Percentiles rank a stretch among this genome's conserved stretches.
Evolutionary conservation across 1,140 invertebrate species (phyloP).

Genomic region (Ips typographus): DNA sequence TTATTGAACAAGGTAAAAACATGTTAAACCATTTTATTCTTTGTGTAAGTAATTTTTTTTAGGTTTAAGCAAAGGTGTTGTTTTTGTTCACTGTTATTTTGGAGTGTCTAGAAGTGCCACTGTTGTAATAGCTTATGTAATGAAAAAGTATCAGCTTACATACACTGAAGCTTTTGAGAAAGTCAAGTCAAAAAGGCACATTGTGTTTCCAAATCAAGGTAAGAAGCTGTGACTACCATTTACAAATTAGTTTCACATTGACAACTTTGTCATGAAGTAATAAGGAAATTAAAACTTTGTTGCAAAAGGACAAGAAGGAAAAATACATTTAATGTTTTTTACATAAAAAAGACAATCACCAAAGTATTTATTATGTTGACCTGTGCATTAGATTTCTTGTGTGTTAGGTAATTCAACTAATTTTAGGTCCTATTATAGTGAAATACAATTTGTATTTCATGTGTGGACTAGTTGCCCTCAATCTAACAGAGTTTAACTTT

Average conservation of each 20-base stretch:
- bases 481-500: neutral
- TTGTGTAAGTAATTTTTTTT: constrained; percentile 4
- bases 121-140: constrained; percentile 79
- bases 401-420: too few species aligned
- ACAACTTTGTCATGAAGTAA: neutral
- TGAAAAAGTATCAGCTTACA: constrained; percentile 76
- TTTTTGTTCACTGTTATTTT: constrained; percentile 83
- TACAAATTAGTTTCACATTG: neutral
- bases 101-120: constrained; percentile 85
- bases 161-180: constrained; percentile 69
- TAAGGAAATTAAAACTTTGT: too few species aligned
- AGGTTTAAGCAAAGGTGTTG: constrained; percentile 55
- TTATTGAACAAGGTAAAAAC: constrained; percentile 64
- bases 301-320: too few species aligned
- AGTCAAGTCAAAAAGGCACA: constrained; percentile 43
- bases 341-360: too few species aligned
- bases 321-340: too few species aligned
- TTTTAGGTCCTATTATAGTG: too few species aligned
- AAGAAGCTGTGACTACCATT: constrained; percentile 2
- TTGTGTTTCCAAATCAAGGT: constrained; percentile 41
- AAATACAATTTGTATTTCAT: neutral
- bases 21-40: neutral
- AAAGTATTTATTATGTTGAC: too few species aligned
- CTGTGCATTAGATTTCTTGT: too few species aligned
- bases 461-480: neutral